Conservation (phyloP, 2,888 invertebrate genomes). For the Thalpophila matura region DNA sequence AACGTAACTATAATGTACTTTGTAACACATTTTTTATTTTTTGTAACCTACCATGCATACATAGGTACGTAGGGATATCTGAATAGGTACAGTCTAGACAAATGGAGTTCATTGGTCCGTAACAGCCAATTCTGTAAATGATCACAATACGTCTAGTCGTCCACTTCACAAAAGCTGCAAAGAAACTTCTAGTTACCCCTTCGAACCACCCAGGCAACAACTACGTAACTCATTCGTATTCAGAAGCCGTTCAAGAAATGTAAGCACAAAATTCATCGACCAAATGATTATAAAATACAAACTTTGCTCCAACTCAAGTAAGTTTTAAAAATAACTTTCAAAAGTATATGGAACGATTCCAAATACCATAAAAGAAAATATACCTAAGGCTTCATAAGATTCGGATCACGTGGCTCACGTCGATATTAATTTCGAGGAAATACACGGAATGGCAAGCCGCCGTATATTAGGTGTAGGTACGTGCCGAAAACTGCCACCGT, state of each 20-base stretch:
- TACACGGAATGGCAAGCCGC: slow-evolving; percentile 67
- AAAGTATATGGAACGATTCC: slow-evolving; percentile 50
- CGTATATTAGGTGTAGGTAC: slow-evolving; percentile 56
- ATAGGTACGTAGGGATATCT: too few relatives aligned
- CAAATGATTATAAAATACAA: slow-evolving; percentile 51
- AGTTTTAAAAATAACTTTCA: slow-evolving; percentile 39
- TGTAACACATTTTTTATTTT: too few relatives aligned
- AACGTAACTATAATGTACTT: too few relatives aligned
- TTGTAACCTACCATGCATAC: too few relatives aligned
- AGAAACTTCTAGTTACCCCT: neutral
- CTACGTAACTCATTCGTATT: slow-evolving; percentile 22
- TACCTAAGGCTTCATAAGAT: slow-evolving; percentile 56
- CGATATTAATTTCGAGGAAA: slow-evolving; percentile 74
- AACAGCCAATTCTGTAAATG: too few relatives aligned
- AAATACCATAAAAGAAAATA: slow-evolving; percentile 53
- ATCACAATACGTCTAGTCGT: neutral
- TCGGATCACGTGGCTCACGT: slow-evolving; percentile 65
- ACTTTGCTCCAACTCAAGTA: slow-evolving; percentile 38
- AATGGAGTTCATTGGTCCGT: too few relatives aligned
- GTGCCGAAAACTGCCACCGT: slow-evolving; percentile 57
- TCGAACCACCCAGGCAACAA: neutral
- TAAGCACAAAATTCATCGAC: slow-evolving; percentile 45
- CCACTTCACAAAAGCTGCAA: neutral
- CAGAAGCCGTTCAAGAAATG: slow-evolving; percentile 14
- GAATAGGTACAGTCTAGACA: too few relatives aligned